Conservation (phyloP, 2,888 invertebrate species). For the Hofmannophila pseudospretella region DNA sequence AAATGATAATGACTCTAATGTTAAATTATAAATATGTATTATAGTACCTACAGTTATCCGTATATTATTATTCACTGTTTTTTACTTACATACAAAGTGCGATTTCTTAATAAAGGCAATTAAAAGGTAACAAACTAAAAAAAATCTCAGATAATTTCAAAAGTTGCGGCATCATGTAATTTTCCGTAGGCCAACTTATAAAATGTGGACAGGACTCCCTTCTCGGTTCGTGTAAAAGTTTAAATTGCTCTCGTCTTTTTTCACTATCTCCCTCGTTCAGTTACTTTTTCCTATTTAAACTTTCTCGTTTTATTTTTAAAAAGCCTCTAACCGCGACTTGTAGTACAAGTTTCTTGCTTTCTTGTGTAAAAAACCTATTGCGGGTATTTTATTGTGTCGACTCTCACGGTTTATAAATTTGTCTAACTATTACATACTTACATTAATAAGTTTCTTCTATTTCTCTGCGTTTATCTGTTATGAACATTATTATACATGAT, state of each 20-base stretch:
- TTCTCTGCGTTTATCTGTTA: too few relatives aligned
- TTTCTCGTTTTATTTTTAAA: constrained; percentile 68
- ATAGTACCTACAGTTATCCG: too few relatives aligned
- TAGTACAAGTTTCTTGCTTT: constrained; percentile 29
- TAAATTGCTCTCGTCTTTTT: constrained; percentile 69
- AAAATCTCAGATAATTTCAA: constrained; percentile 19
- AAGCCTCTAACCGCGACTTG: constrained; percentile 34
- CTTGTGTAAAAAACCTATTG: constrained; percentile 18
- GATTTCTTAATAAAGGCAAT: not conserved
- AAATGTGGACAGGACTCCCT: constrained; percentile 49
- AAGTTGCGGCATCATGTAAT: constrained; percentile 56
- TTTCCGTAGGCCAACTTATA: constrained; percentile 58
- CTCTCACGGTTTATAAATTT: too few relatives aligned
- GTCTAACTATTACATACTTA: too few relatives aligned
- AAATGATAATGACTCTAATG: too few relatives aligned
- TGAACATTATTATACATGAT: too few relatives aligned
- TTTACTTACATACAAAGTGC: too few relatives aligned
- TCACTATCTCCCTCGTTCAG: constrained; percentile 66
- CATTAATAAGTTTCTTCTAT: too few relatives aligned
- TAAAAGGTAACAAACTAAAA: not conserved
- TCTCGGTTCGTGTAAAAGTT: constrained; percentile 51
- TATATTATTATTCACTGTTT: too few relatives aligned
- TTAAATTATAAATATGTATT: too few relatives aligned
- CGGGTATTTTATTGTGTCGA: not conserved
- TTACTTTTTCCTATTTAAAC: constrained; percentile 74